A percentile compares a stretch with the other conserved stretches of the same genome.
phyloP scores from a whole-genome alignment of 2,113 vertebrate species.

The Plectropomus leopardus region DNA sequence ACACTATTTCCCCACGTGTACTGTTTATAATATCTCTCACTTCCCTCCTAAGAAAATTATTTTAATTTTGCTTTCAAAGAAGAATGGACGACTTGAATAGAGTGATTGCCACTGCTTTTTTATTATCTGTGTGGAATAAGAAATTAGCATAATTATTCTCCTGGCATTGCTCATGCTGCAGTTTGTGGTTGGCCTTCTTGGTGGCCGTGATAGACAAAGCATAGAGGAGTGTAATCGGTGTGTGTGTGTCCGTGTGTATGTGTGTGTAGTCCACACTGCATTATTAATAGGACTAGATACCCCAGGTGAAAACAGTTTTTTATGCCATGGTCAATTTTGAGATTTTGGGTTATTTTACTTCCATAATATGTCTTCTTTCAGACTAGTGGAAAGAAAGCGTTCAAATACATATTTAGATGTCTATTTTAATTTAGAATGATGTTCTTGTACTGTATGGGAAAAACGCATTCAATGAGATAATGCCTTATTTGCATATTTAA shows the following conservation, averaged over 20 bases:
- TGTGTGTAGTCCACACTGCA: background rate
- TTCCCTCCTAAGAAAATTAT: background rate
- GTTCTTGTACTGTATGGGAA: too few species aligned
- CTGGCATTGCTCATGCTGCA: background rate
- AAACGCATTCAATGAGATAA: too few species aligned
- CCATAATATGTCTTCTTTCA: too few species aligned
- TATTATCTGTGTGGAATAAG: background rate
- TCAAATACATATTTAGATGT: too few species aligned
- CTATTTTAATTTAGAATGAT: too few species aligned
- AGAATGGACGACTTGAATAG: background rate
- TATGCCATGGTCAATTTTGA: too few species aligned
- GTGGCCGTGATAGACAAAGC: background rate
- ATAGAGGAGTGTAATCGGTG: too few species aligned
- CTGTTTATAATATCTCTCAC: background rate
- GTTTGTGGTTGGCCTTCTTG: constrained; percentile 1
- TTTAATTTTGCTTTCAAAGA: constrained; percentile 2
- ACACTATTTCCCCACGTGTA: background rate
- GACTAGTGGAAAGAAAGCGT: too few species aligned
- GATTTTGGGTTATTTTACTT: too few species aligned
- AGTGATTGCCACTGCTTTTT: constrained; percentile 20
- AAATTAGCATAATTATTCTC: constrained; percentile 28
- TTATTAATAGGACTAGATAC: too few species aligned
- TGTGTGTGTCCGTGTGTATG: background rate
- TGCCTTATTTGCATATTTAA: too few species aligned
- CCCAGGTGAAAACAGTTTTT: too few species aligned